Conservation (phyloP, 2,888 invertebrate genomes). For the Drosophila siamana region DNA sequence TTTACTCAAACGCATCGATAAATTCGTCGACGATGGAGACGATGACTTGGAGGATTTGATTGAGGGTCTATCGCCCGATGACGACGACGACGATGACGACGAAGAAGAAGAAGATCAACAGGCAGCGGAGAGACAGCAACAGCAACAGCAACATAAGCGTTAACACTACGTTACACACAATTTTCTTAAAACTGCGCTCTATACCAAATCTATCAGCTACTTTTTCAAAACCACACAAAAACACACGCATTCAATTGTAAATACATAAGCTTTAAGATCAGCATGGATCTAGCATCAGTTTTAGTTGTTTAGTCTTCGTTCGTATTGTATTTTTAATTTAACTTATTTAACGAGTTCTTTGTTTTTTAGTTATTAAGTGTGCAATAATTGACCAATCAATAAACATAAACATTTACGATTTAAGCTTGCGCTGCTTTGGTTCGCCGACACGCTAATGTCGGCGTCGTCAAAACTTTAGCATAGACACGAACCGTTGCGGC, state of each 20-base stretch:
- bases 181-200: conserved; percentile 78
- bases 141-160: conserved; percentile 37
- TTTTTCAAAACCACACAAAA: conserved; percentile 47
- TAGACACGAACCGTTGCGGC: conserved; percentile 18
- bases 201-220: conserved; percentile 83
- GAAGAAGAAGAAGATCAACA: conserved; percentile 30
- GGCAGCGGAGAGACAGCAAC: conserved; percentile 19
- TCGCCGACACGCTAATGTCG: neutral
- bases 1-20: conserved; percentile 78
- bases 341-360: conserved; percentile 45
- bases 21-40: conserved; percentile 74
- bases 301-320: conserved; percentile 56
- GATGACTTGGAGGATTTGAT: conserved; percentile 68
- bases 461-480: conserved; percentile 9
- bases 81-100: conserved; percentile 43
- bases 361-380: conserved; percentile 70
- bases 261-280: conserved; percentile 64
- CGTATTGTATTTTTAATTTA: conserved; percentile 68
- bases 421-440: neutral
- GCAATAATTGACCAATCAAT: conserved; percentile 64
- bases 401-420: conserved; percentile 30
- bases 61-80: conserved; percentile 52
- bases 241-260: conserved; percentile 40
- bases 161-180: conserved; percentile 39
- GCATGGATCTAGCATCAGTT: conserved; percentile 44